Conservation (phyloP, 2,113 vertebrate species). For the Laticauda colubrina region DNA sequence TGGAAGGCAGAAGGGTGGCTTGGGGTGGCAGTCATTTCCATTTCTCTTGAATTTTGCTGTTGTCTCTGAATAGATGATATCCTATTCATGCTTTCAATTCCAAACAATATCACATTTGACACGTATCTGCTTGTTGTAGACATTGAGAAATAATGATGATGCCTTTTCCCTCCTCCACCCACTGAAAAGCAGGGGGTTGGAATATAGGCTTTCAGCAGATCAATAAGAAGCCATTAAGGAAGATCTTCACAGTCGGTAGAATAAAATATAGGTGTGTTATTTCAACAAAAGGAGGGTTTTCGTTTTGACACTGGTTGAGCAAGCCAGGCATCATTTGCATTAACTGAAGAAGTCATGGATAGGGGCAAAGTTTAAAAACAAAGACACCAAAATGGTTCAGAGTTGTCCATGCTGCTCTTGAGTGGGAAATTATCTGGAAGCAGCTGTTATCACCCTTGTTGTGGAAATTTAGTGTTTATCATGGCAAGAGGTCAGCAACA, state of each 20-base stretch:
- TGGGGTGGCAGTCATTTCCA: background rate
- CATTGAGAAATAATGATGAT: background rate
- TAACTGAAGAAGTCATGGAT: background rate
- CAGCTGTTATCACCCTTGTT: constrained; percentile 16
- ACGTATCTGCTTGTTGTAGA: background rate
- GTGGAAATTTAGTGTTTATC: constrained; percentile 8
- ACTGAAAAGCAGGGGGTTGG: background rate
- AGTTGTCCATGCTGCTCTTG: background rate
- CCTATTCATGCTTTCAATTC: background rate
- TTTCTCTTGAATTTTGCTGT: background rate
- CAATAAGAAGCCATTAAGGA: background rate
- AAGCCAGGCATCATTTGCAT: background rate
- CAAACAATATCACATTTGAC: background rate
- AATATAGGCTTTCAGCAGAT: background rate
- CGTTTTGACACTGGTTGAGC: background rate
- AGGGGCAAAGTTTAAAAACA: background rate
- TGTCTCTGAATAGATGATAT: background rate
- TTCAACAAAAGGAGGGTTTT: background rate
- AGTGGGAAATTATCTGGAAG: background rate
- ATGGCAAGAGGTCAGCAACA: background rate
- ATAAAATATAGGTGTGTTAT: background rate
- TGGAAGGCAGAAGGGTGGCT: background rate
- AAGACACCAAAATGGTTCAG: background rate
- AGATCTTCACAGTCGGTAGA: background rate
- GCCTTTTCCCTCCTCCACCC: background rate